phyloP scores from a whole-genome alignment of 2,888 invertebrate species.

The Sinelater perroti region DNA sequence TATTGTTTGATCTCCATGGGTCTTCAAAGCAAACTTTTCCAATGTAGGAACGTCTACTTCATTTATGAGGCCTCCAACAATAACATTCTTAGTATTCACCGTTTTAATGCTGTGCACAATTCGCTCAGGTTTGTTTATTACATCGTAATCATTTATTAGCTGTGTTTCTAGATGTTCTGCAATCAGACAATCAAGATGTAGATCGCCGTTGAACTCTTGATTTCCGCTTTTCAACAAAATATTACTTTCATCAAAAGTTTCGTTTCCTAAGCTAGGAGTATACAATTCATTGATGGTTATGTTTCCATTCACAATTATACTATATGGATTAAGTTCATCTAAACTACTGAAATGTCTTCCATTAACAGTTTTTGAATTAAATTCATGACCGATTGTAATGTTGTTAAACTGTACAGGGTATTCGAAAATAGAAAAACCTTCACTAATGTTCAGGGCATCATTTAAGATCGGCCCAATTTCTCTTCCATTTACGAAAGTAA shows the following conservation, averaged over 20 bases:
- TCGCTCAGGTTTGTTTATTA: background rate
- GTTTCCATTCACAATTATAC: constrained; percentile 51
- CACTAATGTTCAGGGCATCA: constrained; percentile 48
- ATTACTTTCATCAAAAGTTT: constrained; percentile 48
- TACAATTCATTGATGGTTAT: constrained; percentile 49
- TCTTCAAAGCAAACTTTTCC: constrained; percentile 61
- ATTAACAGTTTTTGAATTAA: constrained; percentile 50
- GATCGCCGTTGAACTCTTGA: constrained; percentile 57
- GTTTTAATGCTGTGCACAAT: constrained; percentile 41
- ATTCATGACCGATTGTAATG: constrained; percentile 47
- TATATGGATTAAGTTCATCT: constrained; percentile 43
- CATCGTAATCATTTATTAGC: constrained; percentile 48
- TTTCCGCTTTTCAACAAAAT: constrained; percentile 52
- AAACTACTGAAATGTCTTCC: constrained; percentile 47
- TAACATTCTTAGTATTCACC: constrained; percentile 59
- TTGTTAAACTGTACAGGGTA: constrained; percentile 47
- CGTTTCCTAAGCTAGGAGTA: too few species aligned
- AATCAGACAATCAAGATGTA: constrained; percentile 45
- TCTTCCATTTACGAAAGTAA: constrained; percentile 48
- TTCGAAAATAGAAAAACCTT: constrained; percentile 46
- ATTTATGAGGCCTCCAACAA: constrained; percentile 63
- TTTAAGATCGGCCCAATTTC: constrained; percentile 46
- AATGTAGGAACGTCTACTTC: constrained; percentile 60
- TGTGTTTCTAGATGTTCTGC: constrained; percentile 46
- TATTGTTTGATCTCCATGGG: constrained; percentile 62